phyloP scores from a whole-genome alignment of 2,888 invertebrate genomes.

The Aphodius sticticus region DNA sequence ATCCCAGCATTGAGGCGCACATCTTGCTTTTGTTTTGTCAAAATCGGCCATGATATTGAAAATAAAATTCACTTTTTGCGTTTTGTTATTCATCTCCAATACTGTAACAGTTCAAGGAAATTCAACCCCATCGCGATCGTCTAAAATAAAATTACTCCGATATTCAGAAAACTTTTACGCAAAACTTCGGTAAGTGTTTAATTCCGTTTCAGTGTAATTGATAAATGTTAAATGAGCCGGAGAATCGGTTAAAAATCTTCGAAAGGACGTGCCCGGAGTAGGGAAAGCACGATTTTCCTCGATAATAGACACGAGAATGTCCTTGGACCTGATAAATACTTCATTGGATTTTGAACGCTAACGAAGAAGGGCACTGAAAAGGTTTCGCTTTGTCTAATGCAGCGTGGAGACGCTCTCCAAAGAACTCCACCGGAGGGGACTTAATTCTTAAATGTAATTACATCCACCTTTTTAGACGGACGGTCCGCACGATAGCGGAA shows the following conservation, averaged over 20 bases:
- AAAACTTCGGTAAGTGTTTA: background rate
- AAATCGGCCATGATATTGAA: too few species aligned
- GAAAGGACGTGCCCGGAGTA: background rate
- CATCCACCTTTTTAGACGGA: background rate
- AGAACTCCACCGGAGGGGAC: background rate
- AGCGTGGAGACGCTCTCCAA: background rate
- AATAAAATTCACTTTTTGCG: too few species aligned
- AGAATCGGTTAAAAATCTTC: background rate
- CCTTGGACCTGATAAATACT: background rate
- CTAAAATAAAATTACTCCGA: too few species aligned
- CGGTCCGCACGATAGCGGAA: background rate
- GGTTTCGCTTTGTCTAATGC: conserved; percentile 4
- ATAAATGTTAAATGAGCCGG: background rate
- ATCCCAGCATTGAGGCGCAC: too few species aligned
- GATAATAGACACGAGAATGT: background rate
- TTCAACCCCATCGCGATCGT: too few species aligned
- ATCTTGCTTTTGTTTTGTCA: too few species aligned
- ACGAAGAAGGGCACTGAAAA: background rate
- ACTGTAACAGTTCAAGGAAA: too few species aligned
- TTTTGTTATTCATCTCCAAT: too few species aligned
- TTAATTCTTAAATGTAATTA: conserved; percentile 4
- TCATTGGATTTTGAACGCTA: background rate
- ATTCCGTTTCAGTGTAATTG: background rate
- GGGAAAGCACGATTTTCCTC: background rate
- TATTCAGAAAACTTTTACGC: background rate